Evolutionary conservation across 2,888 invertebrate species (phyloP).

Genomic region (Mimachlamys varia): DNA sequence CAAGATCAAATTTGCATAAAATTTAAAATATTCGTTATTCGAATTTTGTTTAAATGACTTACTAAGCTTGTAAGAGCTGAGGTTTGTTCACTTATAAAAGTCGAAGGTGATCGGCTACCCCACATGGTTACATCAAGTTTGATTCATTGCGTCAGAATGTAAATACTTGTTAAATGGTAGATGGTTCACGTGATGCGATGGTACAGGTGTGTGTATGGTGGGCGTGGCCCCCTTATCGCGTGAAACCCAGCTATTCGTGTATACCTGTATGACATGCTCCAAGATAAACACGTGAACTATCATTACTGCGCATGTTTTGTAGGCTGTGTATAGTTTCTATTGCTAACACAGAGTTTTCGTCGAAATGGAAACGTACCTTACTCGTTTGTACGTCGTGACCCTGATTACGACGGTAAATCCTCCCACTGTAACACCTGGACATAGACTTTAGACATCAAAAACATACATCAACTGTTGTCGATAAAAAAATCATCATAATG

Average conservation of each 20-base stretch:
- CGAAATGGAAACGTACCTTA: background rate
- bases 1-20: background rate
- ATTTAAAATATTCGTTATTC: background rate
- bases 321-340: background rate
- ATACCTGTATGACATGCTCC: background rate
- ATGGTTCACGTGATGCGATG: background rate
- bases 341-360: background rate
- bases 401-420: no score
- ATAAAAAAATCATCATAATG: background rate
- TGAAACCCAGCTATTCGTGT: background rate
- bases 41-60: background rate
- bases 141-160: background rate
- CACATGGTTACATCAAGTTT: background rate
- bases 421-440: background rate
- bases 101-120: background rate
- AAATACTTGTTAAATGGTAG: background rate
- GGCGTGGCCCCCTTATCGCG: background rate
- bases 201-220: background rate
- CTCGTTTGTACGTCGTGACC: background rate
- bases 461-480: background rate
- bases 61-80: background rate
- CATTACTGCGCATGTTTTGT: background rate
- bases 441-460: background rate
- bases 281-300: background rate
- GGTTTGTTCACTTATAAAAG: background rate